Conservation (phyloP, 2,113 vertebrate species). For the Sylvilagus bachmani region DNA sequence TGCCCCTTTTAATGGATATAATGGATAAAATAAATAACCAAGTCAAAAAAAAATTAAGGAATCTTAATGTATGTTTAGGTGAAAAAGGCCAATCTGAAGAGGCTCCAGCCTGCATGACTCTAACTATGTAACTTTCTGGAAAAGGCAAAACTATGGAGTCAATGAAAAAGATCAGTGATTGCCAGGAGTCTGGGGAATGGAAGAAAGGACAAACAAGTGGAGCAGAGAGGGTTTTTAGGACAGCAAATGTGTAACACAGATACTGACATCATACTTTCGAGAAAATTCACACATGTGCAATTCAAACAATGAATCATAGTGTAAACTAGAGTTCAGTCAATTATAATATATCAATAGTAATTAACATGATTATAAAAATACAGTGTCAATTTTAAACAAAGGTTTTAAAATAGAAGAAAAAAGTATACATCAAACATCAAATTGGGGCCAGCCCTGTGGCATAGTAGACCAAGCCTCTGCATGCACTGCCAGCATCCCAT, state of each 20-base stretch:
- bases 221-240: background rate
- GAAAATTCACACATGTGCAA: background rate
- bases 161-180: background rate
- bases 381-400: background rate
- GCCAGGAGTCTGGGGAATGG: background rate
- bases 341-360: background rate
- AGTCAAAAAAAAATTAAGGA: background rate
- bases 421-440: background rate
- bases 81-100: background rate
- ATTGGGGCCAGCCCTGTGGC: background rate
- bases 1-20: too few species aligned
- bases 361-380: slow-evolving; percentile 5
- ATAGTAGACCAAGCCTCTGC: too few species aligned
- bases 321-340: background rate
- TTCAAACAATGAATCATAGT: background rate
- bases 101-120: background rate
- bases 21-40: too few species aligned
- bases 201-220: background rate
- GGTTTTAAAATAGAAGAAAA: background rate
- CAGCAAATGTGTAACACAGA: background rate
- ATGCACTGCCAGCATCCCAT: too few species aligned
- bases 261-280: background rate
- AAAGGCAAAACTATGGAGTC: background rate
- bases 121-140: background rate
- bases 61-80: background rate